These are phyloP conservation scores for Hydractinia symbiolongicarpus DNA, from an alignment of 30 jellyfish, hydroid and myxozoan species.

Conservation along the genomic window DNA sequence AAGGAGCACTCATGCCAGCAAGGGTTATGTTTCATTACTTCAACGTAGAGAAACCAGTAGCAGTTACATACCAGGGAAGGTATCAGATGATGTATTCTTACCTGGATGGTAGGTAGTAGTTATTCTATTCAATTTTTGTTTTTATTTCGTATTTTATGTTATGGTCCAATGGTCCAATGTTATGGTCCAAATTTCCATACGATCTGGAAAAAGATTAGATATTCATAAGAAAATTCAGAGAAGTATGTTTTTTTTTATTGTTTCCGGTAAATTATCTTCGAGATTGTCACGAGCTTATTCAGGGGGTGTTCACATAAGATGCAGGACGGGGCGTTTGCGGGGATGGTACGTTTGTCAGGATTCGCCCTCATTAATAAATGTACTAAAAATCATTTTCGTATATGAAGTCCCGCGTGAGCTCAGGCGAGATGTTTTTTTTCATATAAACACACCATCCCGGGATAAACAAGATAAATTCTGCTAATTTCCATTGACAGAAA, in stretches of 20 bases:
- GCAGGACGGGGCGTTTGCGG: no score
- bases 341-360: no score
- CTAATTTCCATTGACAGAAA: no score
- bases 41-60: constrained; percentile 28
- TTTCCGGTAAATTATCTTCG: no score
- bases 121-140: neutral
- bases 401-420: no score
- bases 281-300: no score
- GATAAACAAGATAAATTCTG: no score
- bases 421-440: no score
- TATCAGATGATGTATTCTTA: constrained; percentile 15
- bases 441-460: no score
- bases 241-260: neutral
- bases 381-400: no score
- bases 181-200: neutral
- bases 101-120: constrained; percentile 26
- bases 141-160: neutral
- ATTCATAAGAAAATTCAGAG: neutral
- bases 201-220: neutral
- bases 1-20: neutral
- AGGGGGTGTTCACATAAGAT: no score
- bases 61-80: constrained; percentile 22
- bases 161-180: neutral
- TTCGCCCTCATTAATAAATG: no score
- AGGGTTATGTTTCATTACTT: constrained; percentile 29